A percentile compares a stretch with the other conserved stretches of the same genome.
phyloP scores from a whole-genome alignment of 2,888 invertebrate species.

The Imbricaverruca yamaguchii region DNA sequence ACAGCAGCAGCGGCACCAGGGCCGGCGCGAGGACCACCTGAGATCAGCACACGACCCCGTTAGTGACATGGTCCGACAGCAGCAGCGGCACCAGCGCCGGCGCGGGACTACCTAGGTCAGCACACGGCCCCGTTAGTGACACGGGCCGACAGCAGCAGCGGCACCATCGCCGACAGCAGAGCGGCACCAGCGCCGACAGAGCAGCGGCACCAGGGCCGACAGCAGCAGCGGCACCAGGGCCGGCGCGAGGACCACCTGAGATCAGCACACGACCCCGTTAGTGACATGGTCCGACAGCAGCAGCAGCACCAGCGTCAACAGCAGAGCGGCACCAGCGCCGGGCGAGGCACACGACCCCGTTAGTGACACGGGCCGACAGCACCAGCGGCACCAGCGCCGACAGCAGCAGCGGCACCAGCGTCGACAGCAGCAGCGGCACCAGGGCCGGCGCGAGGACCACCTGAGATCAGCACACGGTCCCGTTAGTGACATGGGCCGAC shows the following conservation, averaged over 20 bases:
- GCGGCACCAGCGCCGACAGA: no score
- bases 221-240: not conserved
- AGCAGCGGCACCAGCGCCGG: not conserved
- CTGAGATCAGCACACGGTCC: no score
- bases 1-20: not conserved
- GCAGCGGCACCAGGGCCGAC: no score
- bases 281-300: not conserved
- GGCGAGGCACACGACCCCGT: not conserved
- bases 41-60: not conserved
- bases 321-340: not conserved
- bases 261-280: not conserved
- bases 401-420: no score
- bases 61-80: not conserved
- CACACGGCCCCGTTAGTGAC: not conserved
- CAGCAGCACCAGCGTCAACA: not conserved
- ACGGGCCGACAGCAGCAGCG: not conserved
- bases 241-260: not conserved
- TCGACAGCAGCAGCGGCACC: no score
- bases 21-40: not conserved
- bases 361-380: not conserved
- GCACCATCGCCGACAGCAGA: not conserved
- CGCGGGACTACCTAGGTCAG: not conserved
- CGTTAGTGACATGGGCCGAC: no score
- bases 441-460: no score
- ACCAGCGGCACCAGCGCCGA: no score